Evolutionary conservation across 2,797 vertebrate species (phyloP), one percentile per base, ranked within the genome.

Genomic region (Natrix natrix): DNA sequence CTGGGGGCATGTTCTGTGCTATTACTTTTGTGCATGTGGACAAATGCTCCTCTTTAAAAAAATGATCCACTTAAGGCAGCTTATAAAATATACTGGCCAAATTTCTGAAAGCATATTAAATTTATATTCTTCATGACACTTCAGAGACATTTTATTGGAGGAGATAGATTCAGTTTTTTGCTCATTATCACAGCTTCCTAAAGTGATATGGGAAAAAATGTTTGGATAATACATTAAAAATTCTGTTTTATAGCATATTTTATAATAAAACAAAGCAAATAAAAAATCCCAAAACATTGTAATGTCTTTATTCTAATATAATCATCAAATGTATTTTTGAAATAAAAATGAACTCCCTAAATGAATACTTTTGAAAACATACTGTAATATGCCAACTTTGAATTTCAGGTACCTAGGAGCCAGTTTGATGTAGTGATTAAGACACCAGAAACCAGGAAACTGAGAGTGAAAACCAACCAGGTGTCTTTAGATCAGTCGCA

Each of bases 171-270:
- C 87, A 86, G 90, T 92, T 91, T 93, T 89, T 91, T 92, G 37
- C 88, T 92, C 94, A 48, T 0, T 63, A 0, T 92, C 91, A 92
- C 88, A 94, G n/a, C 87, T 87, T 93, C 94, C 94, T 94, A 74
- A 94, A 94, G 8, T 87, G 90, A 96, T 91, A 95, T 92, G 96
- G 95, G 93, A 55, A 92, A 89, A 94, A 94, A 74, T 56, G 13
- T 87, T 92, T 90, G 94, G 94, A 92, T 93, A 94, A 91, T 92
- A 91, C 90, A 54, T 52, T 17, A 86, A 74, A 74, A 92, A 93
- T 94, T 95, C 92, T 89, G 94, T 90, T 95, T 94, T 91, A 94
- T 83, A 94, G 92, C 56, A 56, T 90, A 37, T 88, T 87, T 87
- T 55, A 14, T 17, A 52, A 61, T 3, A 37, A 59, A 28, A 57